phyloP scores from a whole-genome alignment of 1,140 invertebrate species.

The Tetragonula clypearis region DNA sequence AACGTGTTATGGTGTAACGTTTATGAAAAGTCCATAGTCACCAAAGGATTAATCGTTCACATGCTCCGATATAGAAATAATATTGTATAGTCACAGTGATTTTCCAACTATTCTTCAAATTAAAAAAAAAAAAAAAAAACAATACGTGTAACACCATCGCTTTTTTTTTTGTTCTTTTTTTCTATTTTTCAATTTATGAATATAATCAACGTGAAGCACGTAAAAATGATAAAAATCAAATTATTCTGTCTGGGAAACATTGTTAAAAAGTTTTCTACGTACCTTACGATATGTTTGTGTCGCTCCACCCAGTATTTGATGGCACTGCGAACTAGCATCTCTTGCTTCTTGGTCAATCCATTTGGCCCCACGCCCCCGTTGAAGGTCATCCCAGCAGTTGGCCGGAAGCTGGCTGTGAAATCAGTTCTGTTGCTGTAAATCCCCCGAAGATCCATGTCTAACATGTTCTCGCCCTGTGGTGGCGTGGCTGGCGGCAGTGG shows the following conservation, averaged over 20 bases:
- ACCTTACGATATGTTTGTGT: slow-evolving; percentile 93
- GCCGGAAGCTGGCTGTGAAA: slow-evolving; percentile 87
- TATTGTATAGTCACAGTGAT: too few relatives aligned
- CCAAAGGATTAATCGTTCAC: too few relatives aligned
- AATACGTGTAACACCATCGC: too few relatives aligned
- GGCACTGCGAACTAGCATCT: slow-evolving; percentile 90
- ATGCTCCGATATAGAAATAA: too few relatives aligned
- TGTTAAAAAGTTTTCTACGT: slow-evolving; percentile 54
- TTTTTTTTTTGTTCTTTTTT: too few relatives aligned
- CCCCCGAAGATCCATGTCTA: slow-evolving; percentile 86
- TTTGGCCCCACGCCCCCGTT: slow-evolving; percentile 86
- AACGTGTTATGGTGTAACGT: too few relatives aligned
- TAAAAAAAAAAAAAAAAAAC: too few relatives aligned
- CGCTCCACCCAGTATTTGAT: slow-evolving; percentile 94
- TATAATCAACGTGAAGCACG: too few relatives aligned
- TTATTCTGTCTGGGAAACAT: background rate
- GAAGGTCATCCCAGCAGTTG: slow-evolving; percentile 84
- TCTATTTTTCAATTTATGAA: too few relatives aligned
- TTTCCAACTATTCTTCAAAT: too few relatives aligned
- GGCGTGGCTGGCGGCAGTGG: slow-evolving; percentile 59
- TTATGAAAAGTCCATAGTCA: too few relatives aligned
- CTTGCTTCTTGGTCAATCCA: slow-evolving; percentile 90
- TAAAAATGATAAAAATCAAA: background rate
- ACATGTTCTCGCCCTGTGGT: slow-evolving; percentile 70
- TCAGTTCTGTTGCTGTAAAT: slow-evolving; percentile 90